Conservation (phyloP, 2,888 invertebrate genomes). For the Thera obeliscata region DNA sequence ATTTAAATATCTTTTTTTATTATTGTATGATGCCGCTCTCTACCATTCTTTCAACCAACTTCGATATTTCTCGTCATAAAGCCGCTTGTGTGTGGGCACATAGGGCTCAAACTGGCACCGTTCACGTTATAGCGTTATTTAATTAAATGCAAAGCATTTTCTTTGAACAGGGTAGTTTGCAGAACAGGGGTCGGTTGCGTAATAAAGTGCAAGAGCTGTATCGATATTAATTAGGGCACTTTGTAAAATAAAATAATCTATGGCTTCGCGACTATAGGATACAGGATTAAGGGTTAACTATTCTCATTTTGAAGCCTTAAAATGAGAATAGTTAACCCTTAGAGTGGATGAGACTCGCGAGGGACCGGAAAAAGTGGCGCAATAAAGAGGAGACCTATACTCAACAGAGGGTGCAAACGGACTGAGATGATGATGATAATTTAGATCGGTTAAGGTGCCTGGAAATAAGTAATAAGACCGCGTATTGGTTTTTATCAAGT, state of each 20-base stretch:
- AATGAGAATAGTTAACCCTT: not conserved
- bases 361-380: too few relatives aligned
- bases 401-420: too few relatives aligned
- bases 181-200: not conserved
- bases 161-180: not conserved
- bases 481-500: too few relatives aligned
- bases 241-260: not conserved
- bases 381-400: too few relatives aligned
- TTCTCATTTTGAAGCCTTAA: not conserved
- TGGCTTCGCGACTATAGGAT: not conserved
- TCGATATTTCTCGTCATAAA: not conserved
- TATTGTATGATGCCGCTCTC: too few relatives aligned
- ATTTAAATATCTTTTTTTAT: too few relatives aligned
- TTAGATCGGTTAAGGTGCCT: too few relatives aligned
- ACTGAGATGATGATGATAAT: too few relatives aligned
- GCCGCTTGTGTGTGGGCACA: not conserved
- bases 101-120: not conserved
- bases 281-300: not conserved
- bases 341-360: too few relatives aligned
- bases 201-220: not conserved
- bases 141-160: slow-evolving; percentile 1
- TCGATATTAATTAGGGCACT: not conserved
- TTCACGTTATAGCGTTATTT: not conserved
- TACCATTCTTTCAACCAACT: too few relatives aligned
- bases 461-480: too few relatives aligned